Evolutionary conservation across 1,140 invertebrate genomes (phyloP).

Genomic region (Aricia agestis): DNA sequence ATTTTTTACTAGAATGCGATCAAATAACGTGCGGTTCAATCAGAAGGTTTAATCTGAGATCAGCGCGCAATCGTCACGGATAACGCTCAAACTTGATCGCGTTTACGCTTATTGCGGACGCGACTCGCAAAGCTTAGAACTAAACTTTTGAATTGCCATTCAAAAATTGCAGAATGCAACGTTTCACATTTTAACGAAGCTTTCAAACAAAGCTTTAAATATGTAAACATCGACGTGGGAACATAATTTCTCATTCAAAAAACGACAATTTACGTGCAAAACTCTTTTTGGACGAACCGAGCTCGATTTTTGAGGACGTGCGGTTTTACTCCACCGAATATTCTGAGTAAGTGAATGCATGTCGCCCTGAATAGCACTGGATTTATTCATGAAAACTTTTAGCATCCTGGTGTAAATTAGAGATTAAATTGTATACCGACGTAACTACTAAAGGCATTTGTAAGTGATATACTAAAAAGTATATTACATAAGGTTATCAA

Average conservation of each 20-base stretch:
- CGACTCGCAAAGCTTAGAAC: not conserved
- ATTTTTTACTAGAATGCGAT: no score
- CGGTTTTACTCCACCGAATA: not conserved
- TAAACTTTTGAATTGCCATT: not conserved
- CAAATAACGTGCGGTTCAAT: not conserved
- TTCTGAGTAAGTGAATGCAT: slow-evolving; percentile 1
- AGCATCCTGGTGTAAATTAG: not conserved
- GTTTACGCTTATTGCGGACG: not conserved
- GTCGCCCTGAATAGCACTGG: not conserved
- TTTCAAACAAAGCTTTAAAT: not conserved
- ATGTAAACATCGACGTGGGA: not conserved
- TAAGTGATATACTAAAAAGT: not conserved
- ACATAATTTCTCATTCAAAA: not conserved
- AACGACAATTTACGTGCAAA: not conserved
- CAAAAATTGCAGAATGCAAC: not conserved
- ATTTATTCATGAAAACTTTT: slow-evolving; percentile 1
- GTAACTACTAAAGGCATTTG: not conserved
- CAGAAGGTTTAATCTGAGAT: not conserved
- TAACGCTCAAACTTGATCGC: no score
- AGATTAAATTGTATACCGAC: not conserved
- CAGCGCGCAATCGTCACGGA: not conserved
- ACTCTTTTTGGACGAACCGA: not conserved
- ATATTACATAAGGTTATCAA: no score
- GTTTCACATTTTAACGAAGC: not conserved
- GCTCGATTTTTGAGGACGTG: not conserved